Evolutionary conservation across 2,113 vertebrate genomes (phyloP), one percentile per base, ranked within the genome.

Genomic region (Arothron firmamentum): DNA sequence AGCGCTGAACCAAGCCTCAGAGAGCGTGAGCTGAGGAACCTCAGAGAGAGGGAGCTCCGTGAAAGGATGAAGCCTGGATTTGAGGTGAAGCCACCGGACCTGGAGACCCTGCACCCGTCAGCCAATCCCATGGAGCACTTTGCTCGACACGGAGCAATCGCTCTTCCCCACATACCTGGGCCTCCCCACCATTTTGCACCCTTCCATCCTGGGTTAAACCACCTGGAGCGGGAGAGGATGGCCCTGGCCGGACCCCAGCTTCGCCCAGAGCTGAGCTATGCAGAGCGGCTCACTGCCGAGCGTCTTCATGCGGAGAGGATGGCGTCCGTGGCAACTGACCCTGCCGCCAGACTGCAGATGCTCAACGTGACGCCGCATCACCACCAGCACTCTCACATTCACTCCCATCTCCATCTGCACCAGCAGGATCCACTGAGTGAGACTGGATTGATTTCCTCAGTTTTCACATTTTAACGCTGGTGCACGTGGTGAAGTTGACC

Each of bases 11-110:
- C 95, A 18, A 88, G 90, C 77, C 92, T 98, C 59, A 91, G 96
- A 0, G 95, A 98, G 72, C 92, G 96, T 0, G 96, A 98, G 89
- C 92, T 97, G 8, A 91, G 96, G 3, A 95, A 97, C 55, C 88
- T 98, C 42, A 83, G 96, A 6, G 96, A 99, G 80, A 78, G 97
- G 3, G 97, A 98, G 81, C 77, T 99, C 65, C 91, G 96, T 0
- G 97, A 99, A 79, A 89, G 97, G 83, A 98, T 99, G 96, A 99
- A 99, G 83, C 97, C 97, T 0, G 97, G 97, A 74, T 99, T 92
- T 15, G 97, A 99, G 88, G 91, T 98, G 78, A 99, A 99, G 81
- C 95, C 95, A 1, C 96, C 95, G 0, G 96, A 98, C 86, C 77
- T 98, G 56, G 96, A 98, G 48, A 91, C 93, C 0, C 81, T 98